Evolutionary conservation across 2,888 invertebrate species (phyloP).

Genomic region (Agonopterix arenella): DNA sequence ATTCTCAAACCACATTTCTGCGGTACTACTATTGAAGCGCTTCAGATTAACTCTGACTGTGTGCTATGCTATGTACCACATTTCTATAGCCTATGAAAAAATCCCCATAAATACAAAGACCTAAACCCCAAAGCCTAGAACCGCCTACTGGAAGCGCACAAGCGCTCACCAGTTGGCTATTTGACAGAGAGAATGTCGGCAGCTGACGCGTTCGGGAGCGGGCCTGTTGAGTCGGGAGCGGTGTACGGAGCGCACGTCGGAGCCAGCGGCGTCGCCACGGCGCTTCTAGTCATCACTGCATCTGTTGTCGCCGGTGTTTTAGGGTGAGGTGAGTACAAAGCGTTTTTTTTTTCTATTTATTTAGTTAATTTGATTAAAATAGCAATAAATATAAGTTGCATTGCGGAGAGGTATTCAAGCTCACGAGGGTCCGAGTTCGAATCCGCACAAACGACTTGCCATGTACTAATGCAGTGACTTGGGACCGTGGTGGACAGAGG

Average conservation of each 20-base stretch:
- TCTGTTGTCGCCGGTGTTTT: conserved; percentile 82
- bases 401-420: too few relatives aligned
- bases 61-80: conserved; percentile 1
- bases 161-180: conserved; percentile 34
- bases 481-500: too few relatives aligned
- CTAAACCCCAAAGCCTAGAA: conserved; percentile 33
- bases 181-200: conserved; percentile 60
- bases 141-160: conserved; percentile 32
- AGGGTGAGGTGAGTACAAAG: conserved; percentile 83
- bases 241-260: conserved; percentile 52
- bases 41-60: too few relatives aligned
- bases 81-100: not conserved
- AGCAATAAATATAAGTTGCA: too few relatives aligned
- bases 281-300: conserved; percentile 79
- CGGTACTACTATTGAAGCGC: too few relatives aligned
- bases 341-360: not conserved
- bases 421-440: too few relatives aligned
- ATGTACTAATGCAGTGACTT: too few relatives aligned
- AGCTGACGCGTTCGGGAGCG: conserved; percentile 57
- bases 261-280: conserved; percentile 80
- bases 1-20: not conserved
- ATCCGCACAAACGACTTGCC: too few relatives aligned
- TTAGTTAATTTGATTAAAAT: too few relatives aligned
- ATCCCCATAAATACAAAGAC: conserved; percentile 6
- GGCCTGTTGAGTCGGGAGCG: conserved; percentile 28